Base-by-base conservation (phyloP, 2,797 vertebrate species). In the Liasis olivaceus region DNA sequence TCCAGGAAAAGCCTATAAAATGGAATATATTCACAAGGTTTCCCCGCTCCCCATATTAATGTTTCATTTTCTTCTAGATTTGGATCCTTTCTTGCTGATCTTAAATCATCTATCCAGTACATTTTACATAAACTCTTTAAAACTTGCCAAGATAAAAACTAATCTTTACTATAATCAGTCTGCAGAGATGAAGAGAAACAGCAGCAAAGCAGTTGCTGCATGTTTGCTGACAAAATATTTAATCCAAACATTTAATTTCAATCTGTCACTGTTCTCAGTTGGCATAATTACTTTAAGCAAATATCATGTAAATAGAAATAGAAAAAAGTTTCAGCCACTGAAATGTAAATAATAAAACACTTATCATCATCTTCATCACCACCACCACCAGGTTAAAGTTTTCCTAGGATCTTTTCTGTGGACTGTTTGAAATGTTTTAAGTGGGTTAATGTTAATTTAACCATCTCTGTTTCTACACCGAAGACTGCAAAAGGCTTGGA, bases 171-270 rank as follows among this genome's bases (percentile, higher is more conserved):
- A 93, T 97, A 98, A 98, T 98, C 98, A 98, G 97, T 97, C 97
- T 98, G 97, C 98, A 98, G 95, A 97, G 96, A 97, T 95, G 97
- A 97, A 93, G 94, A 96, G 95, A 90, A 97, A 96, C 95, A 95
- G 96, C 96, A 96, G 97, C 95, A 96, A 98, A 97, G 97, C 97
- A 97, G 97, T 97, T 97, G 97, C 97, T 98, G 96, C 97, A 97
- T 98, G 97, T 98, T 98, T 98, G 97, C 98, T 98, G 98, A 98
- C 98, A 98, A 98, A 98, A 98, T 98, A 98, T 98, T 98, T 98
- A 98, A 98, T 97, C 97, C 97, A 98, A 98, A 98, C 97, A 98
- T 98, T 98, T 98, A 97, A 98, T 98, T 98, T 98, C 98, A 98
- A 98, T 98, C 98, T 98, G 98, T 97, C 97, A 98, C 97, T 98